phyloP scores from a whole-genome alignment of 2,888 invertebrate species.

The Petrolisthes manimaculis region DNA sequence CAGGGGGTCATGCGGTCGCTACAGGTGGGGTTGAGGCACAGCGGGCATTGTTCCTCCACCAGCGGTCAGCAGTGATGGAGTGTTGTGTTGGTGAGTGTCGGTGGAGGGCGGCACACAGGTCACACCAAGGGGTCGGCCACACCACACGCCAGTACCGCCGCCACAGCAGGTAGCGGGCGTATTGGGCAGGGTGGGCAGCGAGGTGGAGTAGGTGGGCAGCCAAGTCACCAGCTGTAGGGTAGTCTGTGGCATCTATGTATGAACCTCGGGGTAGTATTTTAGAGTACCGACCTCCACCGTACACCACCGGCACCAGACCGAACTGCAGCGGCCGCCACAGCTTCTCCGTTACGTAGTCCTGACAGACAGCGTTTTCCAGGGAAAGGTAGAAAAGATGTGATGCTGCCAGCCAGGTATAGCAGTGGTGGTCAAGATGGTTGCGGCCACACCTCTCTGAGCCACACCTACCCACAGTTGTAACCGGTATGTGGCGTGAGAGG shows the following conservation, averaged over 20 bases:
- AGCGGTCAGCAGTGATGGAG: neutral
- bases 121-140: slow-evolving; percentile 39
- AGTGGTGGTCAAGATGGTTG: slow-evolving; percentile 38
- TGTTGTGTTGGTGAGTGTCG: neutral
- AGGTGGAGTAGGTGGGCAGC: slow-evolving; percentile 31
- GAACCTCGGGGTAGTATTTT: slow-evolving; percentile 34
- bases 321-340: slow-evolving; percentile 40
- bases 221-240: slow-evolving; percentile 3
- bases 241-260: slow-evolving; percentile 34
- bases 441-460: slow-evolving; percentile 34
- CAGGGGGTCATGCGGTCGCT: neutral
- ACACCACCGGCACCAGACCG: slow-evolving; percentile 47
- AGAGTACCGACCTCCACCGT: slow-evolving; percentile 20
- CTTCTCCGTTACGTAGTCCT: slow-evolving; percentile 46
- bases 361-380: slow-evolving; percentile 45
- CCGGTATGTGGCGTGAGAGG: slow-evolving; percentile 6
- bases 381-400: slow-evolving; percentile 52
- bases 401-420: slow-evolving; percentile 42
- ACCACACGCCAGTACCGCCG: slow-evolving; percentile 37
- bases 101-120: slow-evolving; percentile 32
- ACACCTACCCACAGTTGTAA: slow-evolving; percentile 48
- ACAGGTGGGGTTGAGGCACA: slow-evolving; percentile 5
- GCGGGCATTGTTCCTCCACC: slow-evolving; percentile 27
- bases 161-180: slow-evolving; percentile 44
- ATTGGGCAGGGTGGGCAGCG: slow-evolving; percentile 33